Evolutionary conservation across 2,113 vertebrate genomes (phyloP), one percentile per base, ranked within the genome.

Genomic region (Stictonetta naevosa): DNA sequence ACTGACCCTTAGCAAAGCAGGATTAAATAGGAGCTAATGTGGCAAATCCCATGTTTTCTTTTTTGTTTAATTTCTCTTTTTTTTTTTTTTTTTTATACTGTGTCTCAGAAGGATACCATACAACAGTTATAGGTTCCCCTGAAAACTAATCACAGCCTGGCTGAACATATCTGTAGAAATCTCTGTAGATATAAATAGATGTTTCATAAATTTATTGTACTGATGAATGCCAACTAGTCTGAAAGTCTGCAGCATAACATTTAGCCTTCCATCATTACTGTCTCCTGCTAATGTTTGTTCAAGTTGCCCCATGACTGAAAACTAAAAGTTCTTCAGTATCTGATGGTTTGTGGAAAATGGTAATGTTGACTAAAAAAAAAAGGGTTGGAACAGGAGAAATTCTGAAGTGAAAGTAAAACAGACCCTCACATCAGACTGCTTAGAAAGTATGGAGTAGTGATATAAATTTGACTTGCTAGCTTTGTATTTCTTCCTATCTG

Each of bases 381-480:
- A 44, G 25, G 2, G 63, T 79, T 80, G 52, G 19, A 90, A 92
- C 28, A 46, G 68, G 16, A 79, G 38, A 89, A 91, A 77, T 67
- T 87, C 62, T 55, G 62, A 66, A 79, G 48, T 38, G 83, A 92
- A 14, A 81, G 56, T 81, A 89, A 84, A 89, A 84, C 69, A 86
- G 91, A 82, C 71, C 42, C 78, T 78, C 1, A 0, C 53, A 68
- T 63, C 77, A 96, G 81, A 92, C 40, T 55, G 55, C 40, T 83
- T 74, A 86, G 52, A 88, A 95, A 83, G 94, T 82, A 88, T 97
- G 92, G 78, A 72, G 29, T 56, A 96, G 90, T 91, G 89, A 76
- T 44, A 86, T n/a, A 90, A 52, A 92, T 80, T 36, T 76, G 55
- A 69, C 82, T 93, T 87, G 73, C 81, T 89, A 94, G 46, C 77